Base-by-base conservation (phyloP, 2,113 vertebrate genomes). In the Sander vitreus region DNA sequence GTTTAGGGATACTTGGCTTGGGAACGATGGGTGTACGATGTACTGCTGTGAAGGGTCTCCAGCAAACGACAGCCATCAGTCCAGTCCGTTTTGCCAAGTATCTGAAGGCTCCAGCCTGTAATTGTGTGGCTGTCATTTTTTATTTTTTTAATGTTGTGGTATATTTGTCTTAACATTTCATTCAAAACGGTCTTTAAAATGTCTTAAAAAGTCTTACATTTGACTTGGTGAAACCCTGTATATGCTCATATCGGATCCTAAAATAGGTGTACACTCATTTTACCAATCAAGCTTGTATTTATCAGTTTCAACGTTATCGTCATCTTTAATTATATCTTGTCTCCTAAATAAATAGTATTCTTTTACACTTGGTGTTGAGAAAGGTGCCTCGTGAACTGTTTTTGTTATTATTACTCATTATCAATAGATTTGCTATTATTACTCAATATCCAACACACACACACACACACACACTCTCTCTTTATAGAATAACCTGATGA, bases 281-380 rank as follows among this genome's bases (percentile, higher is more conserved):
- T 27, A 59, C 8, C 66, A 43, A 12, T 62, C 23, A 30, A 19
- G 23, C 50, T 60, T 53, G 11, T 39, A 30, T 78, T 84, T 27
- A 39, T 79, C 43, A 21, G 30, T 13, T n/a, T 54, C 2, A 48
- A 16, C 18, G 6, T 25, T 57, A 19, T n/a, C 1, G 6, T 48
- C 27, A 16, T 62, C 25, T 13, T 43, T 21, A 43, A 75, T 82
- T 73, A 45, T 19, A 47, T 67, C 51, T 75, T 6, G 1, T 55
- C 14, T 69, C 0, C 30, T 21, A 21, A 23, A 72, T 53, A 1
- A 69, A 30, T 69, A 13, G n/a, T 14, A 12, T 62, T 55, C n/a
- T 39, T 47, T 36, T 48, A 3, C 13, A 10, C 7, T 50, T 39
- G 39, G 3, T 45, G 23, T 62, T 21, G 51, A 15, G 14, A 36